Conservation (phyloP, 23 tunicate genomes). For the Styela clava region DNA sequence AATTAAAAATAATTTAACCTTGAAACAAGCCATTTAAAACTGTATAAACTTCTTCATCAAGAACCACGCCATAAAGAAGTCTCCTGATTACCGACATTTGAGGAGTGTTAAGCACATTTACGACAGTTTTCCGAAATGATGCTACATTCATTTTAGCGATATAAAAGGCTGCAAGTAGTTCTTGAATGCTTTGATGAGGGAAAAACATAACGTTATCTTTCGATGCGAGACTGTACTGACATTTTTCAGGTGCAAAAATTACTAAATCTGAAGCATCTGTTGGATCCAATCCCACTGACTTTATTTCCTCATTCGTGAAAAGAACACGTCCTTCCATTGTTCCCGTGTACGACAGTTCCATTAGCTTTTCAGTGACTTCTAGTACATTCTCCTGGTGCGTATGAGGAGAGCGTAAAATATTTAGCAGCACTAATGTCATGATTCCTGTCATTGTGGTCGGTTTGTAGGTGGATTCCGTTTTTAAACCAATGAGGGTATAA, state of each 20-base stretch:
- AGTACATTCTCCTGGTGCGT: neutral
- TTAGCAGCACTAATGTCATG: neutral
- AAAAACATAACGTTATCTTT: neutral
- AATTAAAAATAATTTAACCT: no score
- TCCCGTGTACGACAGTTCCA: neutral
- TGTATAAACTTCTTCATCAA: neutral
- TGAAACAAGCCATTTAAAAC: neutral
- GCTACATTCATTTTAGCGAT: neutral
- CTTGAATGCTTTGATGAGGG: neutral
- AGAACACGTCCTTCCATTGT: neutral
- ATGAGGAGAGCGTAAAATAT: neutral
- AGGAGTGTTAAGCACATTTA: neutral
- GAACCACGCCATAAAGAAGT: neutral
- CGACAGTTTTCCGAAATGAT: neutral
- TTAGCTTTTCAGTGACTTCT: neutral
- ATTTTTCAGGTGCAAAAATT: neutral
- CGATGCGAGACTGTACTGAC: neutral
- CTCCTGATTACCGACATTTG: neutral
- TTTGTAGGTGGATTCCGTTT: neutral
- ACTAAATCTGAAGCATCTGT: neutral
- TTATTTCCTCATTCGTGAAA: neutral
- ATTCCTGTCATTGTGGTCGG: neutral
- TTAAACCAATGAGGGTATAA: neutral
- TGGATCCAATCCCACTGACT: neutral
- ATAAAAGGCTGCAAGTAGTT: neutral